Evolutionary conservation across 2,888 invertebrate species (phyloP).

Genomic region (Drosophila basisetae): DNA sequence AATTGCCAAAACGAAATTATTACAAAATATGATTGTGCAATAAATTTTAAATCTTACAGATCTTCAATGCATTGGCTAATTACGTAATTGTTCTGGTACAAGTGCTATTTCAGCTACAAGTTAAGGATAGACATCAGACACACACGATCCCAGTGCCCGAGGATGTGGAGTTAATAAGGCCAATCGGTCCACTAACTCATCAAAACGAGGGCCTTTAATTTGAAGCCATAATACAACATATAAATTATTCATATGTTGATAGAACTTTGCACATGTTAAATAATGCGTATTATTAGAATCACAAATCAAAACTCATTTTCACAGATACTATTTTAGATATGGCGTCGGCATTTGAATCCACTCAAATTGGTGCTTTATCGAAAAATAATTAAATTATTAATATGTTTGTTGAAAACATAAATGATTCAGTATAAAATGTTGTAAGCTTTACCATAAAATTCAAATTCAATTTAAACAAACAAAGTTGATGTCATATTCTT

Average conservation of each 20-base stretch:
- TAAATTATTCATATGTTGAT: neutral
- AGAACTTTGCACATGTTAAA: neutral
- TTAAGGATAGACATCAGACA: constrained; percentile 41
- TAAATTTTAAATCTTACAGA: constrained; percentile 46
- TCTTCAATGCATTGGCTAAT: constrained; percentile 76
- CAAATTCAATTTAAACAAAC: too few relatives aligned
- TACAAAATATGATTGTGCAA: neutral
- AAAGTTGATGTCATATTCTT: too few relatives aligned
- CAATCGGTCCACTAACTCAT: constrained; percentile 29
- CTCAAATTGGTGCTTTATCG: neutral
- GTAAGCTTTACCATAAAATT: neutral
- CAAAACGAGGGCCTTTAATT: neutral
- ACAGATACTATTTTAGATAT: neutral
- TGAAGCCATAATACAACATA: neutral
- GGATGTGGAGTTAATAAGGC: constrained; percentile 58
- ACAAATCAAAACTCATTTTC: neutral
- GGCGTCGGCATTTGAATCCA: neutral
- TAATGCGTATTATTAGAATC: too few relatives aligned
- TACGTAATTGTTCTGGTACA: constrained; percentile 82
- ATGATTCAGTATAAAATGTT: neutral
- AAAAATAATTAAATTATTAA: neutral
- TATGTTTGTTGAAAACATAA: neutral
- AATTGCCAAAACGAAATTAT: neutral
- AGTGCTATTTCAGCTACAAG: constrained; percentile 76
- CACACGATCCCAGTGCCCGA: constrained; percentile 26